These are phyloP conservation scores for Heliconius sara DNA, from an alignment of 2,888 invertebrate species.

Conservation along the genomic window DNA sequence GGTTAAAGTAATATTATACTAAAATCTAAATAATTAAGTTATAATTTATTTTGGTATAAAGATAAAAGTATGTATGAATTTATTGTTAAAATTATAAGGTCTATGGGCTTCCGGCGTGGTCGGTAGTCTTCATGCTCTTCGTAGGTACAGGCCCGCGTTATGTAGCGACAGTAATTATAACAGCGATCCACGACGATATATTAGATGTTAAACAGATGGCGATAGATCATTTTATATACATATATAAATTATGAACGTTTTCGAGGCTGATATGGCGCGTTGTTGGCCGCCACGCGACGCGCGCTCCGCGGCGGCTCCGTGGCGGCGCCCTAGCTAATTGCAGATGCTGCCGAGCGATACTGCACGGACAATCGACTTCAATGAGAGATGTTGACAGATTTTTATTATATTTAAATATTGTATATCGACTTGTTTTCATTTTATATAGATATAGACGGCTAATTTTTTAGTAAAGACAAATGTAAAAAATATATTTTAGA, in stretches of 20 bases:
- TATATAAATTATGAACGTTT: slow-evolving; percentile 32
- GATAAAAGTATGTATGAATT: slow-evolving; percentile 40
- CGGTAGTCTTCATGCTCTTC: slow-evolving; percentile 24
- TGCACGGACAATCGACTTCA: slow-evolving; percentile 48
- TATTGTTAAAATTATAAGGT: slow-evolving; percentile 39
- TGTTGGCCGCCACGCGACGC: slow-evolving; percentile 10
- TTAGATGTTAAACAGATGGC: slow-evolving; percentile 34
- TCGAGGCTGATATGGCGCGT: slow-evolving; percentile 23
- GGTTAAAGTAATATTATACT: slow-evolving; percentile 42
- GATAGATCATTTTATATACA: slow-evolving; percentile 37
- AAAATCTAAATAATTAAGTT: slow-evolving; percentile 48
- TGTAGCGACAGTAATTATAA: slow-evolving; percentile 28
- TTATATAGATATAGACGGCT: slow-evolving; percentile 57
- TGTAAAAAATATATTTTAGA: slow-evolving; percentile 48
- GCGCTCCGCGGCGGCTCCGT: neutral
- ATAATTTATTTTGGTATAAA: slow-evolving; percentile 50
- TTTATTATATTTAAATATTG: slow-evolving; percentile 53
- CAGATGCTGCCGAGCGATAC: slow-evolving; percentile 42
- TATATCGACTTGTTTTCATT: slow-evolving; percentile 59
- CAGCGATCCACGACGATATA: slow-evolving; percentile 25
- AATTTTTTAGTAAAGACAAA: slow-evolving; percentile 55
- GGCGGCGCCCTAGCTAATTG: slow-evolving; percentile 23
- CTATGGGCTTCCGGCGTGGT: slow-evolving; percentile 27
- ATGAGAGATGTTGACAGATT: slow-evolving; percentile 54
- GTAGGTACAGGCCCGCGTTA: slow-evolving; percentile 21